These are phyloP conservation scores for Parazoanthus atlanticus DNA, from an alignment of 92 coral and sea anemone genomes.

Conservation along the genomic window DNA sequence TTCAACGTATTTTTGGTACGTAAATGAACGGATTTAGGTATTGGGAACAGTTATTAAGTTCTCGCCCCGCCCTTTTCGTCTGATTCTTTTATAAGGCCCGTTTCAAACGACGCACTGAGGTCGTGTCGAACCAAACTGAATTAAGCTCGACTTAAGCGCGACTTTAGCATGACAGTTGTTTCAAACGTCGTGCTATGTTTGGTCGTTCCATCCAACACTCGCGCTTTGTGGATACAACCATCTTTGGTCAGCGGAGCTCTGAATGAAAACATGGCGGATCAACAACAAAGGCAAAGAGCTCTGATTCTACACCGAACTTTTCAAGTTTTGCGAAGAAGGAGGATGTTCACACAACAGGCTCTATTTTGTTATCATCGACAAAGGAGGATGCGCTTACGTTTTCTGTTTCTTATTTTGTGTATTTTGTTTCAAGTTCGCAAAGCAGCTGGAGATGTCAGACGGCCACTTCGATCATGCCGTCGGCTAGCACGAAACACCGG, in stretches of 20 bases:
- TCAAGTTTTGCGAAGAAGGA: slow-evolving; percentile 30
- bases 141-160: neutral
- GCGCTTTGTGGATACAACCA: slow-evolving; percentile 5
- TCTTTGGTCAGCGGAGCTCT: slow-evolving; percentile 16
- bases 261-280: slow-evolving; percentile 15
- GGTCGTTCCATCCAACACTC: slow-evolving; percentile 27
- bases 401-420: slow-evolving; percentile 48
- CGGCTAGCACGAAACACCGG: too few species aligned
- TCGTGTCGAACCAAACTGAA: slow-evolving; percentile 8
- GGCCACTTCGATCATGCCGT: too few species aligned
- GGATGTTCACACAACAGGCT: slow-evolving; percentile 26
- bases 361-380: slow-evolving; percentile 37
- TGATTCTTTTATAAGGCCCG: too few species aligned
- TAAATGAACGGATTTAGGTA: too few species aligned
- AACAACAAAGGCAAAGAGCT: slow-evolving; percentile 36
- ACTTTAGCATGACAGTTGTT: slow-evolving; percentile 1
- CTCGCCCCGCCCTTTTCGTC: too few species aligned
- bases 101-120: neutral
- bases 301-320: slow-evolving; percentile 24
- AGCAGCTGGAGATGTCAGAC: neutral
- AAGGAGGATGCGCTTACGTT: slow-evolving; percentile 37
- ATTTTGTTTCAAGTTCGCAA: slow-evolving; percentile 43
- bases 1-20: too few species aligned
- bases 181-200: slow-evolving; percentile 23
- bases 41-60: too few species aligned